Evolutionary conservation across 1,140 invertebrate genomes (phyloP).

Genomic region (Drosophila nigrodunni): DNA sequence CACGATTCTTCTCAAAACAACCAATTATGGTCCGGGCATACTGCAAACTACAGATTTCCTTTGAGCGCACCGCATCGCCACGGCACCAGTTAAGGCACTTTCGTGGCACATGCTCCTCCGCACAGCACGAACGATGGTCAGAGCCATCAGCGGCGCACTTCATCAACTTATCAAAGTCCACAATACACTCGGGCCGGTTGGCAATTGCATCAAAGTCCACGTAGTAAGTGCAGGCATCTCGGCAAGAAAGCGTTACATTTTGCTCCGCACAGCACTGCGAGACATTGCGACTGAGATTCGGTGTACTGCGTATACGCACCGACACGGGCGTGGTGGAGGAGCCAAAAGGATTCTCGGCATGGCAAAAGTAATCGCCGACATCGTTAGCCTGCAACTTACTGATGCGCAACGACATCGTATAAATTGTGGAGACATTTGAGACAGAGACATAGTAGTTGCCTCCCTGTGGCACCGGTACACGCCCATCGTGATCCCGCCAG

Average conservation of each 20-base stretch:
- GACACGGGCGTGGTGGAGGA: slow-evolving; percentile 89
- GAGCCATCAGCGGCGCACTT: slow-evolving; percentile 92
- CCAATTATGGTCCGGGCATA: slow-evolving; percentile 90
- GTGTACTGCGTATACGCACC: slow-evolving; percentile 88
- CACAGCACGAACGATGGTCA: slow-evolving; percentile 92
- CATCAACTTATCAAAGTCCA: slow-evolving; percentile 94
- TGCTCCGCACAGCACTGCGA: slow-evolving; percentile 91
- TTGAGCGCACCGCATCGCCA: slow-evolving; percentile 87
- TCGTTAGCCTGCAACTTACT: slow-evolving; percentile 89
- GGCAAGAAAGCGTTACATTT: slow-evolving; percentile 90
- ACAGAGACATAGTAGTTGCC: slow-evolving; percentile 89
- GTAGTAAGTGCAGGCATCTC: slow-evolving; percentile 92
- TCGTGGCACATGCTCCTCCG: slow-evolving; percentile 89
- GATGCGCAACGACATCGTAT: slow-evolving; percentile 90
- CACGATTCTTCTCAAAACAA: slow-evolving; percentile 92
- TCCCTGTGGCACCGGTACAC: slow-evolving; percentile 90
- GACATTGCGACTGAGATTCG: slow-evolving; percentile 88
- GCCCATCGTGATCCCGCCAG: slow-evolving; percentile 90
- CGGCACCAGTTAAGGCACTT: slow-evolving; percentile 90
- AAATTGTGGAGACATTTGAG: slow-evolving; percentile 86
- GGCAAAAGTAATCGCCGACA: slow-evolving; percentile 92
- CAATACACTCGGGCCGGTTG: slow-evolving; percentile 90
- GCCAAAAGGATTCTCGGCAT: slow-evolving; percentile 92
- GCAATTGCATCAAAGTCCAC: slow-evolving; percentile 92
- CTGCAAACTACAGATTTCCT: slow-evolving; percentile 89